These are phyloP conservation scores for Linepithema humile DNA, from an alignment of 1,140 invertebrate species.

Conservation along the genomic window DNA sequence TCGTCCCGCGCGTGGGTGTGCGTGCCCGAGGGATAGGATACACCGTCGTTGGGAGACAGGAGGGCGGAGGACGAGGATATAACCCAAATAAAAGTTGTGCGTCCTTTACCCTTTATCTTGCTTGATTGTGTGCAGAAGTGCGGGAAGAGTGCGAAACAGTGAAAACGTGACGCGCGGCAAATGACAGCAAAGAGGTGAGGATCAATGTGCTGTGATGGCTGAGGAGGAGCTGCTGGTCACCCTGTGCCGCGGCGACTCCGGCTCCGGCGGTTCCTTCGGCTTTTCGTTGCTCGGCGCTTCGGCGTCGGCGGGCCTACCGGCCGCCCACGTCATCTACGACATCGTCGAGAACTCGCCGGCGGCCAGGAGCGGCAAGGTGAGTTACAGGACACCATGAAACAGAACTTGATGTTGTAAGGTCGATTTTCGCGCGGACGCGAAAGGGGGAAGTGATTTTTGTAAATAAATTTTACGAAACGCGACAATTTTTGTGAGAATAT, in stretches of 20 bases:
- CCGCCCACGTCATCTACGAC: conserved; percentile 93
- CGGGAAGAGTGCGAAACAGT: not conserved
- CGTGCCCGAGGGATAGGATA: conserved; percentile 39
- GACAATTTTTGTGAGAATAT: conserved; percentile 4
- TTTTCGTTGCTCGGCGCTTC: conserved; percentile 94
- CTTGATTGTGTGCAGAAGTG: not conserved
- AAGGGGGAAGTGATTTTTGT: not conserved
- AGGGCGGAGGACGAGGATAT: conserved; percentile 33
- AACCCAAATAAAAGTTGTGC: conserved; percentile 16
- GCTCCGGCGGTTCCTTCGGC: conserved; percentile 92
- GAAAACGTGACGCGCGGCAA: conserved; percentile 24
- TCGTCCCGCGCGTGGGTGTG: conserved; percentile 45
- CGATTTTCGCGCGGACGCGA: not conserved
- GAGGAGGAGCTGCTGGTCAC: conserved; percentile 94
- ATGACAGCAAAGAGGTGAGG: conserved; percentile 61
- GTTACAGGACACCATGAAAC: conserved; percentile 64
- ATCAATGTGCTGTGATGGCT: conserved; percentile 87
- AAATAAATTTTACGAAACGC: not conserved
- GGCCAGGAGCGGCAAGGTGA: conserved; percentile 94
- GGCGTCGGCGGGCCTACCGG: conserved; percentile 92
- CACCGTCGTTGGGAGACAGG: conserved; percentile 32
- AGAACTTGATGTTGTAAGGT: not conserved
- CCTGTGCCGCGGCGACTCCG: conserved; percentile 91
- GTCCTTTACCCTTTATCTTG: not conserved
- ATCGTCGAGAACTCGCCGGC: conserved; percentile 96